Conservation (phyloP, 2,113 vertebrate genomes). For the Daboia siamensis region DNA sequence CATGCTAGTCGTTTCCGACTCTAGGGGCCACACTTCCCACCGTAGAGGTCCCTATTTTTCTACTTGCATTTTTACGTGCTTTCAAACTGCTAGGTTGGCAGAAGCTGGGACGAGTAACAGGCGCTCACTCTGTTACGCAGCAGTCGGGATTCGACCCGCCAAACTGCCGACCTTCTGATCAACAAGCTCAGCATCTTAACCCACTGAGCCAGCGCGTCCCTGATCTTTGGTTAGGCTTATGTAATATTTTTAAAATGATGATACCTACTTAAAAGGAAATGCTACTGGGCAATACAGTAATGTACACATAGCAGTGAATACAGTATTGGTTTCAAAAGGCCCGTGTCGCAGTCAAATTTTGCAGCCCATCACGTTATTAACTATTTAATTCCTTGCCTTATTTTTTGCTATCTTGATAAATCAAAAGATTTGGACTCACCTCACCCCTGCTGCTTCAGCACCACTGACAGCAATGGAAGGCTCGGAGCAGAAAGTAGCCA, state of each 20-base stretch:
- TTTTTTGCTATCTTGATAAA: background rate
- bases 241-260: background rate
- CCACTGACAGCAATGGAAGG: constrained; percentile 70
- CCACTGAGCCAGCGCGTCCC: too few species aligned
- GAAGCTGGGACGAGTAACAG: too few species aligned
- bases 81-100: too few species aligned
- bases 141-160: too few species aligned
- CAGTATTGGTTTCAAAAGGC: background rate
- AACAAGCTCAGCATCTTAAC: too few species aligned
- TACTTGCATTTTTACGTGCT: too few species aligned
- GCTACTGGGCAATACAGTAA: background rate
- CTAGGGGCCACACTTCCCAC: too few species aligned
- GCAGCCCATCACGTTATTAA: background rate
- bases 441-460: constrained; percentile 77
- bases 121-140: too few species aligned
- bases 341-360: background rate
- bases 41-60: too few species aligned
- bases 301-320: background rate
- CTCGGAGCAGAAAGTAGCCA: constrained; percentile 66
- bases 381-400: background rate
- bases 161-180: too few species aligned
- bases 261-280: background rate
- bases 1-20: too few species aligned
- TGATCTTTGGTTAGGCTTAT: background rate
- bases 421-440: background rate